Conservation (phyloP, 2,888 invertebrate genomes). For the Artemia sp. region DNA sequence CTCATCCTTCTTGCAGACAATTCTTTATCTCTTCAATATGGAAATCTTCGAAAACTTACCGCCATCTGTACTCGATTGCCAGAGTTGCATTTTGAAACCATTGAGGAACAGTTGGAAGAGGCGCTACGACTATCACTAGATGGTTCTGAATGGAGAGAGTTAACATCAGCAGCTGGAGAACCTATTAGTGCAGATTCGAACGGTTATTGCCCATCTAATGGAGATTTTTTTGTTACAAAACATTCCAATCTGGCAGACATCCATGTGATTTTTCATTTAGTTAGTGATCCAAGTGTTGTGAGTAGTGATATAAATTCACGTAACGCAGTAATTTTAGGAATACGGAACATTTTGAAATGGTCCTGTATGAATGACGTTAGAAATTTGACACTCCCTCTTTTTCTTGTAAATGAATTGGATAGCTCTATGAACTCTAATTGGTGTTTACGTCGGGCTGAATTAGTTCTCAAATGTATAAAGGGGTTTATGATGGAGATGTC, state of each 20-base stretch:
- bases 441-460: constrained; percentile 87
- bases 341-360: constrained; percentile 82
- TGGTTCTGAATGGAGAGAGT: constrained; percentile 34
- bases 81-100: constrained; percentile 81
- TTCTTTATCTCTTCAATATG: constrained; percentile 44
- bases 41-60: constrained; percentile 45
- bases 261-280: constrained; percentile 88
- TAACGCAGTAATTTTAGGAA: constrained; percentile 81
- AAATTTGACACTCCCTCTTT: constrained; percentile 74
- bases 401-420: constrained; percentile 79
- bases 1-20: constrained; percentile 63
- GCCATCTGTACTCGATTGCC: constrained; percentile 58
- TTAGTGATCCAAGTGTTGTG: constrained; percentile 53
- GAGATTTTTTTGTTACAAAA: constrained; percentile 66
- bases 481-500: constrained; percentile 98
- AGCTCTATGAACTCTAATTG: constrained; percentile 93
- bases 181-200: constrained; percentile 11
- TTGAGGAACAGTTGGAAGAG: constrained; percentile 65
- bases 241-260: constrained; percentile 83
- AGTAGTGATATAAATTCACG: constrained; percentile 79
- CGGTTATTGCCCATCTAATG: constrained; percentile 43
- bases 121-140: constrained; percentile 42
- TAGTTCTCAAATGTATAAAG: constrained; percentile 96
- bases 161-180: neutral
- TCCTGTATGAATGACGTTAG: constrained; percentile 90